A percentile compares a stretch with the other conserved stretches of the same genome.
These are phyloP conservation scores for Scaptomyza tumidula DNA, from an alignment of 2,888 invertebrate species.

Conservation along the genomic window DNA sequence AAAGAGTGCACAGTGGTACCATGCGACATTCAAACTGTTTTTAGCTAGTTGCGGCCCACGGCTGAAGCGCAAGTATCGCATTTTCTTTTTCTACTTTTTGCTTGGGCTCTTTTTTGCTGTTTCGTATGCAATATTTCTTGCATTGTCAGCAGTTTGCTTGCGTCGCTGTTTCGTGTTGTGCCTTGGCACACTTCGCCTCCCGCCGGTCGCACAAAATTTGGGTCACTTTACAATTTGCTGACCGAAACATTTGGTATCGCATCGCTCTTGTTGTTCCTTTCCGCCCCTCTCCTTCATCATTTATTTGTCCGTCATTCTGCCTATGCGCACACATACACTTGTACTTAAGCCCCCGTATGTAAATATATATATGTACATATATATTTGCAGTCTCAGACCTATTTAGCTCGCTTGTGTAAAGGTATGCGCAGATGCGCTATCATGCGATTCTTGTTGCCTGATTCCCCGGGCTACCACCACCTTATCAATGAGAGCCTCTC, in stretches of 20 bases:
- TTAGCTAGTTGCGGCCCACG: slow-evolving; percentile 25
- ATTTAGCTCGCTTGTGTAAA: slow-evolving; percentile 36
- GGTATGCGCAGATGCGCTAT: slow-evolving; percentile 10
- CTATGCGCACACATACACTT: slow-evolving; percentile 29
- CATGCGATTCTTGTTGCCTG: slow-evolving; percentile 15
- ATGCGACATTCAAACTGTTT: slow-evolving; percentile 11
- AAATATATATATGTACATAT: background rate
- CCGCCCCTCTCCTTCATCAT: slow-evolving; percentile 30
- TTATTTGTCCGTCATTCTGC: slow-evolving; percentile 58
- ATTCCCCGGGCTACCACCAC: slow-evolving; percentile 15
- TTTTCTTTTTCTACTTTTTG: slow-evolving; percentile 37
- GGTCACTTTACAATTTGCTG: slow-evolving; percentile 79
- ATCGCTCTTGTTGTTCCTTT: slow-evolving; percentile 56
- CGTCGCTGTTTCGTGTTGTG: slow-evolving; percentile 38
- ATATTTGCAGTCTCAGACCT: slow-evolving; percentile 44
- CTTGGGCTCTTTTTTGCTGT: slow-evolving; percentile 45
- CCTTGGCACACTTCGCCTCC: slow-evolving; percentile 78
- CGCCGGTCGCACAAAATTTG: slow-evolving; percentile 66
- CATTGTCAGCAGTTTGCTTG: slow-evolving; percentile 74
- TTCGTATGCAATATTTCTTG: slow-evolving; percentile 74
- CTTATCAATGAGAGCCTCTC: slow-evolving; percentile 51
- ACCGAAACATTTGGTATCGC: slow-evolving; percentile 60
- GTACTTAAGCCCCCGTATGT: slow-evolving; percentile 37
- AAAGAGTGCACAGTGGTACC: slow-evolving; percentile 39
- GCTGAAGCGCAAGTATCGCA: slow-evolving; percentile 61